Evolutionary conservation across 2,888 invertebrate species (phyloP).

Genomic region (Phalera bucephala): DNA sequence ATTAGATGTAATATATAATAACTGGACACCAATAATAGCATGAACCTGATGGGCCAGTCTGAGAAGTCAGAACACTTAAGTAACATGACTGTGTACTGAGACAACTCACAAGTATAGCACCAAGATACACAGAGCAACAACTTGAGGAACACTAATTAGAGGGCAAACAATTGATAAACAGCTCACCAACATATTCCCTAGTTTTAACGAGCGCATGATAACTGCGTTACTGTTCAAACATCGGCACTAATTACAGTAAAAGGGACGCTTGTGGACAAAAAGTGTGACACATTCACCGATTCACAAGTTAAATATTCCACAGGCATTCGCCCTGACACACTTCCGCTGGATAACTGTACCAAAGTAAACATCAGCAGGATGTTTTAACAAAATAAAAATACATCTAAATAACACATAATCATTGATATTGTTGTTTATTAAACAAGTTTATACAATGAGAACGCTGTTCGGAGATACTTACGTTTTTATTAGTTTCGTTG

Average conservation of each 20-base stretch:
- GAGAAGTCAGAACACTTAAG: no score
- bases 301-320: slow-evolving; percentile 50
- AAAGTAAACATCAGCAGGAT: slow-evolving; percentile 8
- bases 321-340: slow-evolving; percentile 56
- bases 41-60: no score
- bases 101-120: no score
- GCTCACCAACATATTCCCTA: slow-evolving; percentile 29
- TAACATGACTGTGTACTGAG: no score
- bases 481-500: slow-evolving; percentile 83
- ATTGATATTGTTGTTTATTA: neutral
- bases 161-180: no score
- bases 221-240: slow-evolving; percentile 10
- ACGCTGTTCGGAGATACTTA: slow-evolving; percentile 76
- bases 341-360: slow-evolving; percentile 46
- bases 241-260: slow-evolving; percentile 13
- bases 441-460: no score
- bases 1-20: no score
- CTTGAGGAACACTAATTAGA: no score
- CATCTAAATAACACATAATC: neutral
- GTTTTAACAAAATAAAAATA: slow-evolving; percentile 1
- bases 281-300: slow-evolving; percentile 24
- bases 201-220: slow-evolving; percentile 13
- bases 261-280: slow-evolving; percentile 17
- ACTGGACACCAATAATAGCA: no score
- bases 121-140: no score